These are phyloP conservation scores for Urocyon cinereoargenteus DNA, from an alignment of 2,797 vertebrate species.

Conservation along the genomic window DNA sequence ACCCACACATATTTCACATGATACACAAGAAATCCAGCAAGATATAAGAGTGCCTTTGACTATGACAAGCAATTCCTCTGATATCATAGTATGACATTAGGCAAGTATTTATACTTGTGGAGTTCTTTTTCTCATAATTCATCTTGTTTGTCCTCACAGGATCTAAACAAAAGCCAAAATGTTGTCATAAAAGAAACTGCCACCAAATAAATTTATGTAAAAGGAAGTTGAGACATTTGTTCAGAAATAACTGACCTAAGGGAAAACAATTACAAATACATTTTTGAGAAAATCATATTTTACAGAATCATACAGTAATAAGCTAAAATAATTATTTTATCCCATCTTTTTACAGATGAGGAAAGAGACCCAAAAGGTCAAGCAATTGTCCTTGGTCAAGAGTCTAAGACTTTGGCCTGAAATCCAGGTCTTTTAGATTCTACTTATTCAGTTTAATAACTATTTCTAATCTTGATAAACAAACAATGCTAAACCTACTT, in stretches of 20 bases:
- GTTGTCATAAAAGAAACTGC: not conserved
- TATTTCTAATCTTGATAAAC: slow-evolving; percentile 40
- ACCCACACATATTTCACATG: not conserved
- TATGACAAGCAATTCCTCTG: not conserved
- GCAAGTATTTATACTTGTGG: not conserved
- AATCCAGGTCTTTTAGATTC: not conserved
- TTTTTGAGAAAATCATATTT: slow-evolving; percentile 20
- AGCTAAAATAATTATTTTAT: not conserved
- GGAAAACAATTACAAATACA: not conserved
- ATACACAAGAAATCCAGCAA: slow-evolving; percentile 17
- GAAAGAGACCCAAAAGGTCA: not conserved
- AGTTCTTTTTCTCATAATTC: slow-evolving; percentile 35
- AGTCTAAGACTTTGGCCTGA: not conserved
- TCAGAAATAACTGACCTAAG: slow-evolving; percentile 20
- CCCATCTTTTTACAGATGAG: not conserved
- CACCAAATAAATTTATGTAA: not conserved
- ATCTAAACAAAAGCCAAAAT: slow-evolving; percentile 48
- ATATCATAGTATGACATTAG: not conserved
- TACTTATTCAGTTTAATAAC: slow-evolving; percentile 48
- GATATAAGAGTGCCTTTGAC: not conserved
- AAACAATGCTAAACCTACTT: not conserved
- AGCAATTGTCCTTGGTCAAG: not conserved
- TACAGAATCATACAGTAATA: not conserved
- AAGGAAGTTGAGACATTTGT: not conserved
- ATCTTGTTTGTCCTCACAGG: not conserved